Evolutionary conservation across 2,113 vertebrate species (phyloP), one percentile per base, ranked within the genome.

Genomic region (Monopterus albus): DNA sequence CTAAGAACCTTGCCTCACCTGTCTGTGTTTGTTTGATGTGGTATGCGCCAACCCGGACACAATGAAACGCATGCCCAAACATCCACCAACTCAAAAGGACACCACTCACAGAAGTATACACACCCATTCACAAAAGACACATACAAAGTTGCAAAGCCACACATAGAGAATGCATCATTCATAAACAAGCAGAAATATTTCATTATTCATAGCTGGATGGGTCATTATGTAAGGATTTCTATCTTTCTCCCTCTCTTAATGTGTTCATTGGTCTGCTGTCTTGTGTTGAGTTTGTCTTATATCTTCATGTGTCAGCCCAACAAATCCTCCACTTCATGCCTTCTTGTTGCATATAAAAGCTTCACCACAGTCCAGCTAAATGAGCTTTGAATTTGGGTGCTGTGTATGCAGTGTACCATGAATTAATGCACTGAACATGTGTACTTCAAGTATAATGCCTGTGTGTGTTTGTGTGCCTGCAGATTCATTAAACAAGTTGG

Each of bases 401-500:
- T 25, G 42, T 28, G 39, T 1, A 28, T 7, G 56, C 35, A 65
- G 40, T 28, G 23, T 26, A 18, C 43, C 10, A 9, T 61, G 35
- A 46, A 31, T 75, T 72, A 18, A 69, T 29, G 63, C 55, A 55
- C 47, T 29, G 17, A 35, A 39, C 71, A 68, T 62, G 31, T 58
- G 39, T 55, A 51, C 47, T 3, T 7, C 20, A 7, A 33, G 45
- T 38, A n/a, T 15, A 51, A 74, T 23, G 43, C 72, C 38, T 29
- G n/a, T 36, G 57, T 61, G 69, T 70, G 74, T 75, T 67, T 84
- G 70, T 45, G n/a, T 28, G 29, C 64, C 69, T 61, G 57, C 6
- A 0, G 40, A 68, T 78, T 74, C 74, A 86, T 74, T 80, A 79
- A 84, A 86, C 72, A 83, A 75, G 78, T 82, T 23, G 50, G 53